Evolutionary conservation across 2,113 vertebrate genomes (phyloP).

Genomic region (Alethe diademata): DNA sequence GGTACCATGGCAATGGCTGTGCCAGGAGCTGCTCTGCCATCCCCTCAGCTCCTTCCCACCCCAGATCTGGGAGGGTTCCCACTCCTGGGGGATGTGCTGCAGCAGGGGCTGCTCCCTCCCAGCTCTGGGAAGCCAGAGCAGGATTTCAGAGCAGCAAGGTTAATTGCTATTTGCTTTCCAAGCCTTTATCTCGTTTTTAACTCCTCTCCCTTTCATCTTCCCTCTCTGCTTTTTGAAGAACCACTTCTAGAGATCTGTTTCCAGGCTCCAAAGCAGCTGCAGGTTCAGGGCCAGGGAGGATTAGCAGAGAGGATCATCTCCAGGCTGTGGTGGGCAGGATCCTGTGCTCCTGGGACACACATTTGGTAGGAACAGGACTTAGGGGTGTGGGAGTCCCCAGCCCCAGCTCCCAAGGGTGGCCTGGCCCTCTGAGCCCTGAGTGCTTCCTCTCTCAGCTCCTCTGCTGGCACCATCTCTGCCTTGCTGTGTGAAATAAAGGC

Average conservation of each 20-base stretch:
- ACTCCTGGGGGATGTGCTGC: not conserved
- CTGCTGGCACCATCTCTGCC: not conserved
- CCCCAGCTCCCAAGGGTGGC: not conserved
- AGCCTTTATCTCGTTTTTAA: not conserved
- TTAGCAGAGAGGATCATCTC: not conserved
- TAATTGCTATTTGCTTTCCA: conserved; percentile 12
- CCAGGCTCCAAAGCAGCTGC: not conserved
- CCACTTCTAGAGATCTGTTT: not conserved
- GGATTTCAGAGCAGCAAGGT: not conserved
- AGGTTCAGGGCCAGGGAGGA: not conserved
- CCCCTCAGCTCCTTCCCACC: not conserved
- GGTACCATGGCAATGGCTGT: conserved; percentile 48
- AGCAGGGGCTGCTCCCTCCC: not conserved
- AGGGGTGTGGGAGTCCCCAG: not conserved
- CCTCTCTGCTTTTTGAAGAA: not conserved
- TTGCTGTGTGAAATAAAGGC: not conserved
- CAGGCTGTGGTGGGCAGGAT: not conserved
- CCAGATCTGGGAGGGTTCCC: not conserved
- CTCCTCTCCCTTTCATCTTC: not conserved
- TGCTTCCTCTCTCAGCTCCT: not conserved
- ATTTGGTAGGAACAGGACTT: fast-evolving
- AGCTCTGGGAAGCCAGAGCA: not conserved
- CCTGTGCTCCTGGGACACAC: not conserved
- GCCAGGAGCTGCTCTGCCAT: not conserved
- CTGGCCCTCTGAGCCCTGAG: not conserved